Evolutionary conservation across 2,888 invertebrate species (phyloP), one percentile per base, ranked within the genome.

Genomic region (Hyalella azteca): DNA sequence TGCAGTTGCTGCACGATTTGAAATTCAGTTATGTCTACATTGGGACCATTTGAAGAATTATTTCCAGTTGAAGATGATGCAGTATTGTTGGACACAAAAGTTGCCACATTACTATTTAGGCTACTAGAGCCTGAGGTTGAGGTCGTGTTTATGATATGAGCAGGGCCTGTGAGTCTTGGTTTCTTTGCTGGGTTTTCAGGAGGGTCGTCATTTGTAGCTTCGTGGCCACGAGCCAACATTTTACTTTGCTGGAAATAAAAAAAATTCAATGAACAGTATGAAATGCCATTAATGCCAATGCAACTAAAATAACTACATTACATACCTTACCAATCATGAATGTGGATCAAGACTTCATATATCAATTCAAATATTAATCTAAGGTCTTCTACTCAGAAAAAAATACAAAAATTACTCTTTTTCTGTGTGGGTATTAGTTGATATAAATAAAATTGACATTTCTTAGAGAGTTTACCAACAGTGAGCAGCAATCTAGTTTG

Each of bases 171-270:
- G 15, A 73, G 78, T 11, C 75, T 40, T 32, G 77, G 84, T 73
- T 84, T 84, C 75, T 84, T 84, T 40, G 82, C 76, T n/a, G 84
- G 81, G n/a, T 81, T 81, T 45, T 84, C 84, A 78, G 66, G 82
- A 48, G 82, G 80, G 54, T 82, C 80, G 73, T 78, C 81, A 0
- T 81, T 77, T 13, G 84, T 79, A 50, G 82, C 81, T 77, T 84
- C 84, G 48, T 84, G 84, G 50, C 81, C 81, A 29, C 84, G 78
- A n/a, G 84, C 81, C 13, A 84, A 73, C 81, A 84, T 81, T 78
- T 84, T 84, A 39, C 80, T 81, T 77, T 84, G 84, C 84, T 83
- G 83, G 41, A 81, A 73, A 9, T 40, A 26, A 79, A 73, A 29
- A 22, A 77, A 15, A 39, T 15, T 9, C 15, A 45, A 15, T 11